These are phyloP conservation scores for Metridium senile DNA, from an alignment of 92 coral and sea anemone genomes.

Conservation along the genomic window DNA sequence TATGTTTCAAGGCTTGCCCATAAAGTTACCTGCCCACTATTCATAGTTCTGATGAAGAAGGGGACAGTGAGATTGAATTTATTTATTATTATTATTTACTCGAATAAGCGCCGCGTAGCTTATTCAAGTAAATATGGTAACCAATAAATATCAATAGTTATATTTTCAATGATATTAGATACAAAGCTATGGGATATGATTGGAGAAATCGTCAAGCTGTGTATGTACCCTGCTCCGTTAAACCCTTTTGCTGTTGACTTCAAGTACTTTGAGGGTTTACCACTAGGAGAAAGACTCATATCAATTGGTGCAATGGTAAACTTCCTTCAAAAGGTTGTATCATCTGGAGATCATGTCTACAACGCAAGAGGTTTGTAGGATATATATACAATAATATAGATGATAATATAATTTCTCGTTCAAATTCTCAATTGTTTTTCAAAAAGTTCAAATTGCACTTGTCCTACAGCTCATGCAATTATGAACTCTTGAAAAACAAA, in stretches of 20 bases:
- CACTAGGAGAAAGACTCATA: slow-evolving; percentile 73
- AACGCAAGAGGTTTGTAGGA: slow-evolving; percentile 83
- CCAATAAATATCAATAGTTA: background rate
- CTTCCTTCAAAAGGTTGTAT: slow-evolving; percentile 88
- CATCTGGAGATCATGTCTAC: slow-evolving; percentile 94
- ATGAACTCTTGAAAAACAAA: too few species aligned
- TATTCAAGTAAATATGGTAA: too few species aligned
- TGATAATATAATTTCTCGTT: background rate
- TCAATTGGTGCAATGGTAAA: slow-evolving; percentile 97
- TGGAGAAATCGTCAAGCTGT: slow-evolving; percentile 88
- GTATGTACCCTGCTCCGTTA: slow-evolving; percentile 92
- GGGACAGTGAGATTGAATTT: too few species aligned
- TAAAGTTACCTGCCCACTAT: too few species aligned
- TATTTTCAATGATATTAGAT: slow-evolving; percentile 27
- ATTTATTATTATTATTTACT: too few species aligned
- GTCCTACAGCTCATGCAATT: too few species aligned
- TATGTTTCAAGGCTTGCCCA: background rate
- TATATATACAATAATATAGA: background rate
- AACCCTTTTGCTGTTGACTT: slow-evolving; percentile 95
- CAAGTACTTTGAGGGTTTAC: slow-evolving; percentile 88
- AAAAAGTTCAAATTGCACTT: too few species aligned
- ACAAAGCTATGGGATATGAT: slow-evolving; percentile 96
- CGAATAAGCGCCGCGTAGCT: too few species aligned
- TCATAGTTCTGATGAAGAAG: too few species aligned
- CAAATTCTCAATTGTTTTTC: too few species aligned